phyloP scores from a whole-genome alignment of 2,888 invertebrate genomes.

The Oconnorella tubifera region DNA sequence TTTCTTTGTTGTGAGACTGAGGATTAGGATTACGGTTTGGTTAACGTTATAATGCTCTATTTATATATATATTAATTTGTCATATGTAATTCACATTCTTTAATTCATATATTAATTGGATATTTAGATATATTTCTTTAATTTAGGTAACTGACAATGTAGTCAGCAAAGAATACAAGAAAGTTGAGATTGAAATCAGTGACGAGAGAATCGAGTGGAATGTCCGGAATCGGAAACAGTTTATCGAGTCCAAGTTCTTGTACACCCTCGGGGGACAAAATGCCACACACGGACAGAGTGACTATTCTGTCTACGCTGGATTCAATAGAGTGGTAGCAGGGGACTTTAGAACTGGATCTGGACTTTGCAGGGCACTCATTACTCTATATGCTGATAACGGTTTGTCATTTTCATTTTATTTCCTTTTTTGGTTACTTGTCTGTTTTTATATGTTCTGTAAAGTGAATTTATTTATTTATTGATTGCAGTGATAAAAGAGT shows the following conservation, averaged over 20 bases:
- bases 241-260: slow-evolving; percentile 46
- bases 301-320: slow-evolving; percentile 46
- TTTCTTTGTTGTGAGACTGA: too few relatives aligned
- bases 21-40: neutral
- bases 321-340: slow-evolving; percentile 52
- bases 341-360: slow-evolving; percentile 45
- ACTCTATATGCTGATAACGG: slow-evolving; percentile 23
- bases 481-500: slow-evolving; percentile 13
- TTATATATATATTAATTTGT: too few relatives aligned
- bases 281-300: slow-evolving; percentile 40
- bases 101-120: too few relatives aligned
- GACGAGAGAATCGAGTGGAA: slow-evolving; percentile 47
- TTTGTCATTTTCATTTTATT: too few relatives aligned
- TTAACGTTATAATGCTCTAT: too few relatives aligned
- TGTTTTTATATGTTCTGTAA: neutral
- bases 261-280: slow-evolving; percentile 46
- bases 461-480: too few relatives aligned
- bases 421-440: neutral
- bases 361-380: slow-evolving; percentile 42
- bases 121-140: too few relatives aligned
- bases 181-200: slow-evolving; percentile 32
- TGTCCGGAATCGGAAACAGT: slow-evolving; percentile 41
- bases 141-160: slow-evolving; percentile 42
- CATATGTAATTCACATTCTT: too few relatives aligned
- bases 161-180: slow-evolving; percentile 41